Evolutionary conservation across 92 coral and sea anemone genomes (phyloP).

Genomic region (Anthopleura xanthogrammica): DNA sequence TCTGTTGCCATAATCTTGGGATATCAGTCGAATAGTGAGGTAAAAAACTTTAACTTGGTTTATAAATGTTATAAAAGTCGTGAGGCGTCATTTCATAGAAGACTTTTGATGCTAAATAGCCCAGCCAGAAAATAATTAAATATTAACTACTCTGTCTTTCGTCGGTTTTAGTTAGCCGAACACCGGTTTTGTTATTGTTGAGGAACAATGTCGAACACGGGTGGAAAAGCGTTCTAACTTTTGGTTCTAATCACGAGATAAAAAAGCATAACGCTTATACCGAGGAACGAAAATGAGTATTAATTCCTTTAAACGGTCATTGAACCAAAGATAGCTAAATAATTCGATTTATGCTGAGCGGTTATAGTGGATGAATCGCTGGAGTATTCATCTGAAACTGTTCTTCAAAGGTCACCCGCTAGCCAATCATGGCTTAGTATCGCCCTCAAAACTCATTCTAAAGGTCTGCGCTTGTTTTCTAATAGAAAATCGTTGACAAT

Average conservation of each 20-base stretch:
- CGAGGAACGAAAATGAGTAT: not conserved
- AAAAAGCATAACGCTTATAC: not conserved
- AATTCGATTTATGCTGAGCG: not conserved
- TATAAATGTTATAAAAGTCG: too few relatives aligned
- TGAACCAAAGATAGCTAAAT: slow-evolving; percentile 23
- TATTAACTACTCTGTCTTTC: slow-evolving; percentile 20
- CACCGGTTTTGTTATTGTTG: slow-evolving; percentile 21
- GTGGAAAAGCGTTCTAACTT: not conserved
- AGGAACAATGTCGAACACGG: slow-evolving; percentile 6
- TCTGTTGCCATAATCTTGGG: not conserved
- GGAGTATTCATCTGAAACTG: slow-evolving; percentile 10
- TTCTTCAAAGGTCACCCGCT: slow-evolving; percentile 36
- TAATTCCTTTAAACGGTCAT: not conserved
- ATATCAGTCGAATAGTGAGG: not conserved
- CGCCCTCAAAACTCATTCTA: not conserved
- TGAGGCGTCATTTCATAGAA: not conserved
- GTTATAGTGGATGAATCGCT: not conserved
- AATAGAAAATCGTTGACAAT: not conserved
- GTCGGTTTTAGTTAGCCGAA: slow-evolving; percentile 20
- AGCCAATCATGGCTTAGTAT: slow-evolving; percentile 18
- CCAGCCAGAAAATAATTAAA: not conserved
- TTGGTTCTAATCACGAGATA: not conserved
- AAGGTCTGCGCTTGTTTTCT: not conserved
- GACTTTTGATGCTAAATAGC: slow-evolving; percentile 17
- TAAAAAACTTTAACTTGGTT: too few relatives aligned